A percentile compares a stretch with the other conserved stretches of the same genome.
These are phyloP conservation scores for Deilephila porcellus DNA, from an alignment of 2,888 invertebrate species.

Conservation along the genomic window DNA sequence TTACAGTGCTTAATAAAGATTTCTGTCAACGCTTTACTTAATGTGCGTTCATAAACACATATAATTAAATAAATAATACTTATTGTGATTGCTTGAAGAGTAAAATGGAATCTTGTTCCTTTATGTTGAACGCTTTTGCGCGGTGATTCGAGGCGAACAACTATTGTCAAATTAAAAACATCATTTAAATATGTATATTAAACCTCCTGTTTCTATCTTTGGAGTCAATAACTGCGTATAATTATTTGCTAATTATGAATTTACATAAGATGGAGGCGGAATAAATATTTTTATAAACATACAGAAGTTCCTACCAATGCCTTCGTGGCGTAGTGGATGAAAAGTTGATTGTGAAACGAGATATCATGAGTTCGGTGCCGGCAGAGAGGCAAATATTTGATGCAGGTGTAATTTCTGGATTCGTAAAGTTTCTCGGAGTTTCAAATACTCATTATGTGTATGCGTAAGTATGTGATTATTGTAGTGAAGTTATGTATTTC, in stretches of 20 bases:
- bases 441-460: too few relatives aligned
- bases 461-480: too few relatives aligned
- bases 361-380: too few relatives aligned
- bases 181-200: slow-evolving; percentile 11
- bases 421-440: too few relatives aligned
- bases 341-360: too few relatives aligned
- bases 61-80: slow-evolving; percentile 17
- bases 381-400: too few relatives aligned
- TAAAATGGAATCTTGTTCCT: neutral
- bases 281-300: slow-evolving; percentile 6
- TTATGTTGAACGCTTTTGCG: neutral
- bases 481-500: too few relatives aligned
- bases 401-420: too few relatives aligned
- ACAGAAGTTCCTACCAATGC: neutral
- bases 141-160: slow-evolving; percentile 4
- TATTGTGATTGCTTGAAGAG: neutral
- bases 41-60: slow-evolving; percentile 11
- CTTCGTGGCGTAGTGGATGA: neutral
- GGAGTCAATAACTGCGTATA: neutral
- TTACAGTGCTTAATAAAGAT: neutral
- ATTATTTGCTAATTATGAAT: slow-evolving; percentile 2
- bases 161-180: slow-evolving; percentile 18
- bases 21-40: slow-evolving; percentile 6
- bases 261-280: neutral
- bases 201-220: neutral